Evolutionary conservation across 2,797 vertebrate species (phyloP), one percentile per base, ranked within the genome.

Genomic region (Catostomus latipinnis): DNA sequence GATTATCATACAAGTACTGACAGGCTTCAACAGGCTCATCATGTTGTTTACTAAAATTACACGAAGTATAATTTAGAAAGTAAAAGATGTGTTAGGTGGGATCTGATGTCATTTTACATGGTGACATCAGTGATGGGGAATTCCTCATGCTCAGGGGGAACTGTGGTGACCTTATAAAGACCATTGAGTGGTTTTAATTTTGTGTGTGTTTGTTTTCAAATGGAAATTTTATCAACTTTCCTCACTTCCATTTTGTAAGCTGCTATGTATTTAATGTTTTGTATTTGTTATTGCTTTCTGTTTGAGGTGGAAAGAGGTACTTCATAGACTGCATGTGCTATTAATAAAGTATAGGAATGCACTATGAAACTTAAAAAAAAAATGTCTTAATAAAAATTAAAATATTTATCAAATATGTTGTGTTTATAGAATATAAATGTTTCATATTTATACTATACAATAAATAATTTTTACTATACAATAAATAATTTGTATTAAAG

Each of bases 71-170:
- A 68, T 71, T 53, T 8, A 71, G 43, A 63, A 56, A 76, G 57
- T 49, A 14, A 70, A 81, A 70, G 46, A 1, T 67, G 14, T 60
- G 68, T 34, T 50, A 9, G 69, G 14, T 72, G 69, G 8, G 63
- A 48, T 68, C 12, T 60, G 45, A 58, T 49, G 48, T 57, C 54
- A 57, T 0, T 1, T 6, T 14, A 12, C 13, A 22, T 6, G 45
- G 54, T 61, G n/a, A 14, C 16, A 22, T 22, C 22, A 69, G 34
- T 74, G 57, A 9, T 4, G 76, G 82, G 84, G 73, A 82, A 77
- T 68, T 86, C 80, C 84, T 80, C 12, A 7, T 14, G 45, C 43
- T 60, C 0, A 13, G 63, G 73, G 73, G 84, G 71, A 80, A 83
- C 71, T 75, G 8, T 67, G 14, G 22, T 60, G 68, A 63, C 2